These are phyloP conservation scores for Drosophila kuntzei DNA, from an alignment of 2,888 invertebrate genomes.

Conservation along the genomic window DNA sequence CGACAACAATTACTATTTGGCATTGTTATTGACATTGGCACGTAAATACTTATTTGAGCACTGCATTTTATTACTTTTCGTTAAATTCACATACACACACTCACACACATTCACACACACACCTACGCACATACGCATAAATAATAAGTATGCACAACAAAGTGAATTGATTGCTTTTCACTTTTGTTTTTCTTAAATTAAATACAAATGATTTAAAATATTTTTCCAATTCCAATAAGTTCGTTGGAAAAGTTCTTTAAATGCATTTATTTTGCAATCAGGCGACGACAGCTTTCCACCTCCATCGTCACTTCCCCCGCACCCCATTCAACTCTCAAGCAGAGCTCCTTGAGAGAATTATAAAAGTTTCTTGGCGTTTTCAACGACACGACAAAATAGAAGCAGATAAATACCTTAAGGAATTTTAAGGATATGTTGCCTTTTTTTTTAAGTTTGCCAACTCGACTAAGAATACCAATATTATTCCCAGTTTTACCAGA, in stretches of 20 bases:
- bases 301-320: neutral
- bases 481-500: neutral
- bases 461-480: neutral
- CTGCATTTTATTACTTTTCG: conserved; percentile 67
- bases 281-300: conserved; percentile 25
- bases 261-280: conserved; percentile 67
- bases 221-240: conserved; percentile 40
- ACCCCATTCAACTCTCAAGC: neutral
- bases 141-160: conserved; percentile 40
- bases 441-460: neutral
- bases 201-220: conserved; percentile 53
- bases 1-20: conserved; percentile 38
- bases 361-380: conserved; percentile 25
- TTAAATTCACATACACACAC: conserved; percentile 12
- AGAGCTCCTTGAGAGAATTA: conserved; percentile 50
- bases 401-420: conserved; percentile 49
- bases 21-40: conserved; percentile 54
- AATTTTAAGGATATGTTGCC: conserved; percentile 25
- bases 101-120: neutral
- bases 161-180: conserved; percentile 59
- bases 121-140: neutral
- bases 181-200: conserved; percentile 33
- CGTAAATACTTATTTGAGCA: conserved; percentile 57
- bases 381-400: conserved; percentile 4
- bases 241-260: conserved; percentile 46